phyloP scores from a whole-genome alignment of 2,113 vertebrate species.

The Vimba vimba region DNA sequence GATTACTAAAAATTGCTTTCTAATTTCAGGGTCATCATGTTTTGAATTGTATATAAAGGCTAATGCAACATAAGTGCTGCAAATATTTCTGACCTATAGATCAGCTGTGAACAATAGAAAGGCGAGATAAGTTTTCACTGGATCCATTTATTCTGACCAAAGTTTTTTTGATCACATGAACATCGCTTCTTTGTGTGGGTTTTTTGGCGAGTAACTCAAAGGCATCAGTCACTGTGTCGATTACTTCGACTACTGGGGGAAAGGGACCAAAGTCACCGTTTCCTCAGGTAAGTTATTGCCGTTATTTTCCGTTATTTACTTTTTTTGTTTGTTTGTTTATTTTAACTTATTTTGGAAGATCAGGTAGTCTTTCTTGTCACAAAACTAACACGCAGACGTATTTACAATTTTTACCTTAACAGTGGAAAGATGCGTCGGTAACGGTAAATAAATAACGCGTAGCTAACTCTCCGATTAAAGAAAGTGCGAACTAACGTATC shows the following conservation, averaged over 20 bases:
- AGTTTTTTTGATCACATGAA: not conserved
- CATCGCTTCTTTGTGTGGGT: not conserved
- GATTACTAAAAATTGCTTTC: not conserved
- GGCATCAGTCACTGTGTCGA: conserved; percentile 25
- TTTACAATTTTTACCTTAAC: not conserved
- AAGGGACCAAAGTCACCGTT: conserved; percentile 52
- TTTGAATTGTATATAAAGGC: no score
- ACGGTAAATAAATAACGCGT: not conserved
- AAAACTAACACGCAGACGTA: not conserved
- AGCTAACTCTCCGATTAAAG: not conserved
- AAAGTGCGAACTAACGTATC: not conserved
- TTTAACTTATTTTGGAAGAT: not conserved
- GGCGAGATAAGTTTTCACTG: no score
- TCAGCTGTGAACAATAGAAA: no score
- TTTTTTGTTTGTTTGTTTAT: no score
- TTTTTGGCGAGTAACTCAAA: conserved; percentile 10
- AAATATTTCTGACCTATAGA: no score
- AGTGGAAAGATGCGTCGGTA: not conserved
- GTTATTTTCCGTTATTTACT: not conserved
- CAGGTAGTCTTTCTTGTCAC: not conserved
- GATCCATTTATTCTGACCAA: no score
- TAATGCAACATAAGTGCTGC: no score
- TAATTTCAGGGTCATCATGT: no score
- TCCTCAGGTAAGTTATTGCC: conserved; percentile 37
- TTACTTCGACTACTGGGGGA: conserved; percentile 57